Evolutionary conservation across 2,888 invertebrate genomes (phyloP), one percentile per base, ranked within the genome.

Genomic region (Oxytorus armatus): DNA sequence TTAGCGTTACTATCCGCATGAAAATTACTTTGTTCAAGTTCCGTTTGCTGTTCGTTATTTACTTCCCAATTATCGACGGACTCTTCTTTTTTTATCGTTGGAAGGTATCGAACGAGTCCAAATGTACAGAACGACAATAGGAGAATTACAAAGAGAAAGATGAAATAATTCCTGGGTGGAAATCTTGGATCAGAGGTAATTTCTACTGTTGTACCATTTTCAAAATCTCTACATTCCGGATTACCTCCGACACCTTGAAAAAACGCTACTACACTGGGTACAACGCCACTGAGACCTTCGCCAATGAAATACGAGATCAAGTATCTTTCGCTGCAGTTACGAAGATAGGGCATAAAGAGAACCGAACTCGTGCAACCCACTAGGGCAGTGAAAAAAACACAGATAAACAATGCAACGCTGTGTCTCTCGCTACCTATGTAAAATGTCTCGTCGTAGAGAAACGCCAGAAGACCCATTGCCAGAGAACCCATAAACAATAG

Each of bases 351-450:
- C 92, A 97, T 95, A 89, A 96, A 98, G 10, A 97, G 93, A 75
- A 98, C 96, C 0, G 97, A 96, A 84, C 97, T 97, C 16, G 96
- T 96, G 90, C 97, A 97, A 81, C 97, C 97, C n/a, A 96, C 95
- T 29, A 96, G 91, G 10, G 96, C 95, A 78, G 95, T 93, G 87
- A 94, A 94, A 89, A 95, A 95, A 2, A 95, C 95, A 10, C 96
- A 92, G 36, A 93, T 85, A 21, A 96, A 93, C 79, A 96, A 93
- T 0, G 93, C 92, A 2, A 94, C 84, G 51, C 95, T 95, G 84
- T 94, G 93, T 51, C 94, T 92, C 1, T 86, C 69, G 0, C 93
- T 93, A 7, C 89, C 92, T 11, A 96, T 84, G 1, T 86, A 18
- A 0, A 93, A 92, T 0, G 95, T 96, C 59, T 91, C 85, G 33